These are phyloP conservation scores for Diarsia brunnea DNA, from an alignment of 2,888 invertebrate genomes.

Conservation along the genomic window DNA sequence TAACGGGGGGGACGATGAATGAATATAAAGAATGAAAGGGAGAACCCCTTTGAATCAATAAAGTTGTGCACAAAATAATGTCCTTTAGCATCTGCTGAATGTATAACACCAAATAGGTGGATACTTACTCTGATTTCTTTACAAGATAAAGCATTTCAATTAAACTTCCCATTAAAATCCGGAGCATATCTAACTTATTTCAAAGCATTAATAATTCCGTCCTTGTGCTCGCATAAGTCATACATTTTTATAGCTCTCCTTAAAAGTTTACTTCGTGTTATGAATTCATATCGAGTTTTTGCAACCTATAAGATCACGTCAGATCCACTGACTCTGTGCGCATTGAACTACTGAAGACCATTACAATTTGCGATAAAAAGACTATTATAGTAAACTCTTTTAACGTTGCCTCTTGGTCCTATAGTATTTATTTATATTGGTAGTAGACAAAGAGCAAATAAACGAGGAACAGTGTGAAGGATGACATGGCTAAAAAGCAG, in stretches of 20 bases:
- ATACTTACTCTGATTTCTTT: background rate
- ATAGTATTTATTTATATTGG: too few species aligned
- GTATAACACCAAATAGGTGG: background rate
- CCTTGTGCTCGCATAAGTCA: conserved; percentile 41
- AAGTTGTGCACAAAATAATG: background rate
- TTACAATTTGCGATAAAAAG: background rate
- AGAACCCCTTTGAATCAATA: background rate
- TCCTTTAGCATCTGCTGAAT: background rate
- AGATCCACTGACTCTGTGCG: background rate
- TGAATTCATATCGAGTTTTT: conserved; percentile 54
- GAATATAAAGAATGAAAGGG: background rate
- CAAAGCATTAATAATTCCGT: conserved; percentile 37
- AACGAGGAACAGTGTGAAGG: too few species aligned
- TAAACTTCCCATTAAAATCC: conserved; percentile 32
- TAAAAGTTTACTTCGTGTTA: conserved; percentile 52
- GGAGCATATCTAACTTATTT: conserved; percentile 23
- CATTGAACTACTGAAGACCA: background rate
- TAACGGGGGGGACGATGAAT: background rate
- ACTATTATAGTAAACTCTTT: background rate
- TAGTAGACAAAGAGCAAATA: too few species aligned
- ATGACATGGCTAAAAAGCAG: too few species aligned
- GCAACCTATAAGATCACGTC: conserved; percentile 15
- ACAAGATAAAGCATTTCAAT: background rate
- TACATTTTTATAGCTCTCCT: conserved; percentile 55
- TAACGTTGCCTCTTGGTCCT: background rate